phyloP scores from a whole-genome alignment of 2,797 vertebrate species.

The Sebastes flavidus region DNA sequence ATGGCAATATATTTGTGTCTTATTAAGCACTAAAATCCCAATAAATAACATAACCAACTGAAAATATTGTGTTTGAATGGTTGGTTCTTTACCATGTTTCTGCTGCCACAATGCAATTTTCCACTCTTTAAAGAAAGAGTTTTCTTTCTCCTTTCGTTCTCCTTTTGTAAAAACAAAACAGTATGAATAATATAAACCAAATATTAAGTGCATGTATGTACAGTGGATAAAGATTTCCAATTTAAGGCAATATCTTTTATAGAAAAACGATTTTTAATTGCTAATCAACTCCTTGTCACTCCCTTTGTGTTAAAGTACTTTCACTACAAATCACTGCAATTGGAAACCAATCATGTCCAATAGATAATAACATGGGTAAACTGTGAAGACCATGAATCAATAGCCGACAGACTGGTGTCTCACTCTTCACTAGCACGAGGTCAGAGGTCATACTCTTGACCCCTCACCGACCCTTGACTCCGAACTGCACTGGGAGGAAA shows the following conservation, averaged over 20 bases:
- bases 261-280: not conserved
- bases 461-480: slow-evolving; percentile 73
- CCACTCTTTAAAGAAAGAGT: not conserved
- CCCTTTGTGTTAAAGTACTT: not conserved
- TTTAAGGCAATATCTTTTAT: not conserved
- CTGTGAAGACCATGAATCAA: slow-evolving; percentile 53
- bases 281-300: not conserved
- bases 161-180: too few relatives aligned
- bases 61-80: not conserved
- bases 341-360: slow-evolving; percentile 45
- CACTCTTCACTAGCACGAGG: slow-evolving; percentile 44
- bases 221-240: not conserved
- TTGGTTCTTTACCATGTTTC: not conserved
- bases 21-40: too few relatives aligned
- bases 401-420: slow-evolving; percentile 40
- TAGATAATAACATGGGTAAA: slow-evolving; percentile 64
- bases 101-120: not conserved
- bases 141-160: not conserved
- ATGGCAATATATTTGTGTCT: not conserved
- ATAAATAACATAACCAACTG: too few relatives aligned
- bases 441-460: slow-evolving; percentile 81
- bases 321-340: slow-evolving; percentile 32
- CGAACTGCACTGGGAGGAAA: slow-evolving; percentile 72
- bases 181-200: too few relatives aligned
- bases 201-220: not conserved